Conservation (phyloP, 2,888 invertebrate genomes). For the Leucoptera coffeella region DNA sequence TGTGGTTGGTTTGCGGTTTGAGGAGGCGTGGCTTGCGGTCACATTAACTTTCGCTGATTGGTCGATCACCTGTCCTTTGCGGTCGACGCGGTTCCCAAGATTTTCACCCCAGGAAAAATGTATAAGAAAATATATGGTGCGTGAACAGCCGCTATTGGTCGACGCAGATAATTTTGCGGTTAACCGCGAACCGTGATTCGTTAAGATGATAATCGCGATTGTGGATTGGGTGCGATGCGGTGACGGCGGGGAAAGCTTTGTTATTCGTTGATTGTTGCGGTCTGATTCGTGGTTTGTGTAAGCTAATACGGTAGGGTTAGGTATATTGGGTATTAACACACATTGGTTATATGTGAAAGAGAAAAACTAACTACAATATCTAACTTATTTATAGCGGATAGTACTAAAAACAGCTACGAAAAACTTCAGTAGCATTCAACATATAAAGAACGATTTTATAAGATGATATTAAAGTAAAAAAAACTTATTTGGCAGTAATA, state of each 20-base stretch:
- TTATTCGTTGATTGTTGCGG: constrained; percentile 18
- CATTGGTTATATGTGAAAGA: no score
- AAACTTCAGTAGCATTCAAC: no score
- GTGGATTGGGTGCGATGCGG: constrained; percentile 15
- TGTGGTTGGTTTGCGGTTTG: constrained; percentile 61
- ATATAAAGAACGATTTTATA: no score
- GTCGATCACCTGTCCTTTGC: constrained; percentile 52
- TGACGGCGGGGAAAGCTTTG: constrained; percentile 5
- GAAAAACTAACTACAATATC: no score
- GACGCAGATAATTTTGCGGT: constrained; percentile 36
- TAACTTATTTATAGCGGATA: no score
- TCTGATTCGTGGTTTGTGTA: constrained; percentile 16
- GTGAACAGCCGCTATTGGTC: constrained; percentile 36
- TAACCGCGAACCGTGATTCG: constrained; percentile 46
- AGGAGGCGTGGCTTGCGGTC: constrained; percentile 58
- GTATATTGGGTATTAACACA: no score
- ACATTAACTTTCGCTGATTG: constrained; percentile 54
- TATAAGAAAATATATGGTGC: constrained; percentile 45
- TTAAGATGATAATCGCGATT: constrained; percentile 43
- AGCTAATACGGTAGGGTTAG: constrained; percentile 22
- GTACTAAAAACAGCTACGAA: no score
- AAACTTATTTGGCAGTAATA: no score
- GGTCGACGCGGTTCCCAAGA: constrained; percentile 58
- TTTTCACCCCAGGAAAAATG: constrained; percentile 50
- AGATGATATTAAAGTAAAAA: no score